phyloP scores from a whole-genome alignment of 2,888 invertebrate species.

The Drosophila mettleri region DNA sequence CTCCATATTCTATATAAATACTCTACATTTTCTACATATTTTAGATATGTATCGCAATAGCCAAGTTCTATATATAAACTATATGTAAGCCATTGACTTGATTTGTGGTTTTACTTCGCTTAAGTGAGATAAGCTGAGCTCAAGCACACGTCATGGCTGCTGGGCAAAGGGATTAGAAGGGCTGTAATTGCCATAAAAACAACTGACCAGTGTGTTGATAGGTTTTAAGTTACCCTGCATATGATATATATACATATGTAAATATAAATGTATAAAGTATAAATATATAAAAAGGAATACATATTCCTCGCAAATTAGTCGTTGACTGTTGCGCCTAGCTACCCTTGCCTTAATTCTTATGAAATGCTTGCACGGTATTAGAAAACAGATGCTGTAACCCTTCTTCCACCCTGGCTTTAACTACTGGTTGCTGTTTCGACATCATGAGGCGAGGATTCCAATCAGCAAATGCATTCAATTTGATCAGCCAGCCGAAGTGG shows the following conservation, averaged over 20 bases:
- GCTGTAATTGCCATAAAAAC: constrained; percentile 1
- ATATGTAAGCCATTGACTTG: constrained; percentile 17
- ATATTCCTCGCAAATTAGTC: not conserved
- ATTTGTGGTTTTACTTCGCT: constrained; percentile 22
- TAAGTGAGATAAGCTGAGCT: constrained; percentile 9
- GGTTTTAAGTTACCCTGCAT: not conserved
- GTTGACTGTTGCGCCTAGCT: not conserved
- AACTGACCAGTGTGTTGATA: not conserved
- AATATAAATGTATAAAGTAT: not conserved
- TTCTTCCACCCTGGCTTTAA: constrained; percentile 16
- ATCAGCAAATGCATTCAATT: constrained; percentile 85
- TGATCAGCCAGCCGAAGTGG: constrained; percentile 67
- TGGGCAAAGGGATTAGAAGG: not conserved
- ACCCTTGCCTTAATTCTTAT: not conserved
- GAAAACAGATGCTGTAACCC: constrained; percentile 15
- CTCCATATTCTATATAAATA: constrained; percentile 1
- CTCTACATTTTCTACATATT: constrained; percentile 1
- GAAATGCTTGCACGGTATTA: not conserved
- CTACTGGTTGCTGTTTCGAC: constrained; percentile 7
- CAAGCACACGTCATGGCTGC: not conserved
- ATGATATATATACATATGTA: no score
- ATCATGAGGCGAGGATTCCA: constrained; percentile 82
- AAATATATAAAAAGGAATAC: not conserved
- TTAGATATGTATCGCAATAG: not conserved
- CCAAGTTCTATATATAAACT: constrained; percentile 35